phyloP scores from a whole-genome alignment of 2,113 vertebrate species.

The Sprattus sprattus region DNA sequence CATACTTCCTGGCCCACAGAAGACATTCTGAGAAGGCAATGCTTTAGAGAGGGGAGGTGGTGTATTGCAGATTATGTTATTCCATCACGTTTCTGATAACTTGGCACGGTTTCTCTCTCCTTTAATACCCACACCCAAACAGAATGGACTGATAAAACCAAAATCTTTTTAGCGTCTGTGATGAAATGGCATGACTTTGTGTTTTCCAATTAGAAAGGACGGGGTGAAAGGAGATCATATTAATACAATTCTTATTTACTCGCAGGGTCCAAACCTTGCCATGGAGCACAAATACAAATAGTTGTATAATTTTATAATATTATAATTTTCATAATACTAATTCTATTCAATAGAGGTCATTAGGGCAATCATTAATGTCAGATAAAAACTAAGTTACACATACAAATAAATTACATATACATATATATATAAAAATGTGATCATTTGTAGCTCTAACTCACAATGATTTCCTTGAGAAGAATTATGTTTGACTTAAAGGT shows the following conservation, averaged over 20 bases:
- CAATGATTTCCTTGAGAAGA: constrained; percentile 18
- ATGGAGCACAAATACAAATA: neutral
- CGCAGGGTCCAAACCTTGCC: neutral
- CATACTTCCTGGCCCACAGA: neutral
- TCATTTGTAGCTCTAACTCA: neutral
- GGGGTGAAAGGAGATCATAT: neutral
- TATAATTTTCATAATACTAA: neutral
- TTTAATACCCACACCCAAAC: neutral
- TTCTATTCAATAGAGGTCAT: neutral
- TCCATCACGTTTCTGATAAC: neutral
- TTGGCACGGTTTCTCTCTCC: neutral
- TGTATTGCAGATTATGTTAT: neutral
- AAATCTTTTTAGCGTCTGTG: neutral
- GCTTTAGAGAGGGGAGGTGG: neutral
- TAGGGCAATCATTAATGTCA: constrained; percentile 16
- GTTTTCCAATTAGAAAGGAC: neutral
- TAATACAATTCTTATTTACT: neutral
- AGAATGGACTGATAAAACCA: neutral
- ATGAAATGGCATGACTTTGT: neutral
- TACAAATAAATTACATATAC: neutral
- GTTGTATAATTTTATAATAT: neutral
- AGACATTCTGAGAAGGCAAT: constrained; percentile 13
- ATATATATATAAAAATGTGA: neutral
- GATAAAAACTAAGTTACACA: constrained; percentile 7
- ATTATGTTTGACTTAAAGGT: neutral